Evolutionary conservation across 2,797 vertebrate genomes (phyloP), one percentile per base, ranked within the genome.

Genomic region (Ctenosaura bakeri): DNA sequence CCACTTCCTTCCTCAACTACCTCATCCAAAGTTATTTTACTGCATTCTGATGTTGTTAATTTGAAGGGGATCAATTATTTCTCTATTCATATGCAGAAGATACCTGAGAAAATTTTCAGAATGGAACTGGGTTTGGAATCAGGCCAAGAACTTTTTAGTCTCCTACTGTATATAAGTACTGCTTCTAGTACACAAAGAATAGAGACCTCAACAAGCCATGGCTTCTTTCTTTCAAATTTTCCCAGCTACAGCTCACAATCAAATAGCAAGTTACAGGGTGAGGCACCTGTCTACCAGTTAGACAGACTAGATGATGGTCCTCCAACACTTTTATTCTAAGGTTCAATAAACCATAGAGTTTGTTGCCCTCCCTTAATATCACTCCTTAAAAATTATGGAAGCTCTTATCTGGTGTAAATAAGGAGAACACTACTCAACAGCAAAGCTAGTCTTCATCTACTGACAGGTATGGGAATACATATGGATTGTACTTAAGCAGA

Each of bases 31-130:
- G n/a, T 2, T 69, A 12, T 2, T 80, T 54, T 87, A 76, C 52
- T 54, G 82, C 50, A 69, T 0, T 83, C 32, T 24, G 81, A 66
- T 12, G 12, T 50, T 18, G 66, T 88, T 86, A 84, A 89, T 32
- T 74, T 76, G 42, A 50, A 90, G 24, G 6, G 62, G 32, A 50
- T 89, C 13, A 38, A 85, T 38, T 0, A 0, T 83, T n/a, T 66
- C 90, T 94, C 35, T 71, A 54, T 91, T 79, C 0, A 88, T 88
- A 26, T 59, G 64, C 71, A 52, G 35, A 77, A 86, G 24, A 42
- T 9, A 38, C 12, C 35, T 77, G 24, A 5, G 38, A 56, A 52
- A 14, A 0, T 24, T 29, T 71, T 71, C 29, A 6, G 26, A 38
- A 42, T 52, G 20, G 46, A 73, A 32, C 26, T 77, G 10, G 13